Evolutionary conservation across 2,113 vertebrate species (phyloP).

Genomic region (Cepphus grylle): DNA sequence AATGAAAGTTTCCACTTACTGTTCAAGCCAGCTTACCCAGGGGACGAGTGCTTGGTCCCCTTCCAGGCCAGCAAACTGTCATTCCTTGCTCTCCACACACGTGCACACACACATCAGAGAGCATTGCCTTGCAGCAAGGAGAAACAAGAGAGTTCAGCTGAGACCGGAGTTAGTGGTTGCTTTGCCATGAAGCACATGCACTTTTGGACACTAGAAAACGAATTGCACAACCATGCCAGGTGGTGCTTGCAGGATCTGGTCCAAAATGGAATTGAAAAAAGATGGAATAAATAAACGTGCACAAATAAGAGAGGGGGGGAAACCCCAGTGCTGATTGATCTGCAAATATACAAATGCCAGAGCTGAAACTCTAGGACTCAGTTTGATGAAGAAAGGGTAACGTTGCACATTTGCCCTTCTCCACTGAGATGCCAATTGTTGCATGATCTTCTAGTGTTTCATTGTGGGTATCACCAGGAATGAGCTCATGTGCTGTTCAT

Average conservation of each 20-base stretch:
- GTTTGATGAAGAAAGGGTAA: background rate
- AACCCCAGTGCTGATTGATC: background rate
- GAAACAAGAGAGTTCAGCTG: background rate
- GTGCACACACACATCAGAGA: background rate
- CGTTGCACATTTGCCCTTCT: background rate
- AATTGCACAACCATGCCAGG: background rate
- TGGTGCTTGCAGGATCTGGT: background rate
- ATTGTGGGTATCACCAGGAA: conserved; percentile 11
- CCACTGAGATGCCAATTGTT: background rate
- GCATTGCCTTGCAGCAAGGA: background rate
- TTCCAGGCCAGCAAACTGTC: conserved; percentile 31
- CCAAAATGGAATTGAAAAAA: background rate
- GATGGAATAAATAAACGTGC: background rate
- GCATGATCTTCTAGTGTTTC: background rate
- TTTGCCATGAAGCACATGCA: background rate
- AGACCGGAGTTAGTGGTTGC: background rate
- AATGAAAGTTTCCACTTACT: conserved; percentile 55
- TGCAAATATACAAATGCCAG: background rate
- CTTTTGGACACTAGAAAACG: background rate
- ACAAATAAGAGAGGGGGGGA: background rate
- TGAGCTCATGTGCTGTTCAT: background rate
- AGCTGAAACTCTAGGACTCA: background rate
- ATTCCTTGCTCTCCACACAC: background rate
- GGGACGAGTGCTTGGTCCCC: background rate
- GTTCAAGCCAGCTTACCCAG: conserved; percentile 12